Evolutionary conservation across 1,140 invertebrate species (phyloP).

Genomic region (Chlorops oryzae): DNA sequence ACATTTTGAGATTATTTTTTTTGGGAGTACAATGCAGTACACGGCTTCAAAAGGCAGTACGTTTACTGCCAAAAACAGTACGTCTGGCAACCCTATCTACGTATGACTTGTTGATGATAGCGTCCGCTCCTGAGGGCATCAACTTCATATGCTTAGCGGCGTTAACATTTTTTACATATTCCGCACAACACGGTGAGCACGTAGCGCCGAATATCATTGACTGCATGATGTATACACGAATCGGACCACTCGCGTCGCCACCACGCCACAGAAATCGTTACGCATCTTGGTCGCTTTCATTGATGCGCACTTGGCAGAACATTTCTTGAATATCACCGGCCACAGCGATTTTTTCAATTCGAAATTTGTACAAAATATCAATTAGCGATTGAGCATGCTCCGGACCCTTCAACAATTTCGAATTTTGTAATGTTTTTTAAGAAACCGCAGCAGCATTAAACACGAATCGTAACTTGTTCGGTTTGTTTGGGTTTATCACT

Average conservation of each 20-base stretch:
- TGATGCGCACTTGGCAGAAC: background rate
- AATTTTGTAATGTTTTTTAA: constrained; percentile 24
- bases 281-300: background rate
- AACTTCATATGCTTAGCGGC: background rate
- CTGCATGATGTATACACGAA: background rate
- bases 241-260: background rate
- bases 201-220: constrained; percentile 2
- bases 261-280: background rate
- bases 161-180: background rate
- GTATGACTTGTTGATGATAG: background rate
- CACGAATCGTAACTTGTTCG: constrained; percentile 27
- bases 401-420: constrained; percentile 25
- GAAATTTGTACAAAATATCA: constrained; percentile 34
- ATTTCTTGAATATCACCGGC: background rate
- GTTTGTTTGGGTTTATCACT: constrained; percentile 26
- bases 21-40: too few species aligned
- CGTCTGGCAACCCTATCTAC: too few species aligned
- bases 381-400: constrained; percentile 26
- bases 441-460: constrained; percentile 26
- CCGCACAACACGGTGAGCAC: background rate
- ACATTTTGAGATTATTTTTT: too few species aligned
- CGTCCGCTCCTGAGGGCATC: background rate
- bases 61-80: too few species aligned
- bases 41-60: too few species aligned
- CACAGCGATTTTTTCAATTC: constrained; percentile 25